These are phyloP conservation scores for Thalassophryne amazonica DNA, from an alignment of 2,797 vertebrate genomes.

Conservation along the genomic window DNA sequence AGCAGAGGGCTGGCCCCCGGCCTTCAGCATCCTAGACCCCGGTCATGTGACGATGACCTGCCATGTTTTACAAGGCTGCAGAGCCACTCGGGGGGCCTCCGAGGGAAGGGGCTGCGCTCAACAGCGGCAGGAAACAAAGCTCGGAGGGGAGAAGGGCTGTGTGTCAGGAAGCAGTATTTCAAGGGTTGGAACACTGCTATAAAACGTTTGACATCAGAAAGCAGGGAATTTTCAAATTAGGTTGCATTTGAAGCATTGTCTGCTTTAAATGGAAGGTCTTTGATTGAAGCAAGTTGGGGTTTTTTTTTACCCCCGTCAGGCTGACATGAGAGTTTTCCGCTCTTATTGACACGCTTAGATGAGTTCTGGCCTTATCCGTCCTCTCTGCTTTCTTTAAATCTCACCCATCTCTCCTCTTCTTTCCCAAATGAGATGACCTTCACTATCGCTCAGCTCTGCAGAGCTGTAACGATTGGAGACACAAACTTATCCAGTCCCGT, in stretches of 20 bases:
- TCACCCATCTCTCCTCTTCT: constrained; percentile 39
- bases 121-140: constrained; percentile 65
- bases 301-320: constrained; percentile 62
- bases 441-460: constrained; percentile 49
- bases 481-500: constrained; percentile 67
- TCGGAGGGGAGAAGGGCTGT: constrained; percentile 25
- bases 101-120: constrained; percentile 56
- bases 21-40: constrained; percentile 55
- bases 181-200: constrained; percentile 55
- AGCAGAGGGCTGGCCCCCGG: constrained; percentile 20
- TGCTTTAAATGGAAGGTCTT: constrained; percentile 36
- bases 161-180: constrained; percentile 68
- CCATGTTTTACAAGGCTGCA: constrained; percentile 72
- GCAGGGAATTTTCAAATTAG: constrained; percentile 24
- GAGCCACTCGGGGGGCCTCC: constrained; percentile 48
- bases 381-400: constrained; percentile 49
- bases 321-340: constrained; percentile 50
- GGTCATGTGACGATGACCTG: constrained; percentile 70
- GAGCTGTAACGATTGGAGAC: constrained; percentile 49
- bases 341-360: constrained; percentile 59
- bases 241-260: constrained; percentile 41
- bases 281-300: constrained; percentile 51
- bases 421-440: constrained; percentile 65
- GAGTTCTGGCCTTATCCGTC: constrained; percentile 46
- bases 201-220: constrained; percentile 59